Base-by-base conservation (phyloP, 2,113 vertebrate species). In the Ellobius talpinus region DNA sequence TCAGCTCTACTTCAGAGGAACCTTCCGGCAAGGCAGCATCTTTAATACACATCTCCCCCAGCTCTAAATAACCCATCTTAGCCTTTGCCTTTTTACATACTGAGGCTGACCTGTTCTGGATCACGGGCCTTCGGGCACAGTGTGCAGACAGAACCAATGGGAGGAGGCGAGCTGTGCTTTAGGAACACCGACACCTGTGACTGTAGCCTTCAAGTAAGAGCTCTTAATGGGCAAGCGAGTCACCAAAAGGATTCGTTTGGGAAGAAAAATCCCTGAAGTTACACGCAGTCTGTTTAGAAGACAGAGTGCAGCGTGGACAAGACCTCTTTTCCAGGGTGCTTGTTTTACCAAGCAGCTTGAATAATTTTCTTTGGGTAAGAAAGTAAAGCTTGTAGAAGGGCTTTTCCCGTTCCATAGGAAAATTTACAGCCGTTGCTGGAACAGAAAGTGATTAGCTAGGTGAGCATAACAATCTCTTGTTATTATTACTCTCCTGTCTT, bases 361-460 rank as follows among this genome's bases (percentile, higher is more conserved):
- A 68, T 96, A 3, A 0, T 88, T 77, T 89, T 77, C 78, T 86
- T 55, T 42, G 23, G 73, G 24, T 81, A 61, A 89, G 86, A 92
- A 95, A 92, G 81, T 50, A 78, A 76, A 95, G 58, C 72, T 90
- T 72, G 47, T 78, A 77, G 70, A 84, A 66, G 68, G 73, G n/a
- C 45, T 81, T 82, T 89, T 87, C 73, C 66, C 74, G 63, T 45
- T 95, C 24, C 45, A 0, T 68, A 65, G 78, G 33, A 61, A 17
- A 72, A 45, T 78, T 6, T 16, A 23, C 12, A n/a, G 45, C 58
- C 36, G 12, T 78, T 0, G 0, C 19, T 79, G 39, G 45, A 68
- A 81, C 87, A 70, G 65, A 63, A 52, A 92, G 39, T 72, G 88
- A 87, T 45, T 47, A 55, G 47, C 29, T 66, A 36, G 12, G 7